These are phyloP conservation scores for Mastacembelus armatus DNA, from an alignment of 2,797 vertebrate genomes.

Conservation along the genomic window DNA sequence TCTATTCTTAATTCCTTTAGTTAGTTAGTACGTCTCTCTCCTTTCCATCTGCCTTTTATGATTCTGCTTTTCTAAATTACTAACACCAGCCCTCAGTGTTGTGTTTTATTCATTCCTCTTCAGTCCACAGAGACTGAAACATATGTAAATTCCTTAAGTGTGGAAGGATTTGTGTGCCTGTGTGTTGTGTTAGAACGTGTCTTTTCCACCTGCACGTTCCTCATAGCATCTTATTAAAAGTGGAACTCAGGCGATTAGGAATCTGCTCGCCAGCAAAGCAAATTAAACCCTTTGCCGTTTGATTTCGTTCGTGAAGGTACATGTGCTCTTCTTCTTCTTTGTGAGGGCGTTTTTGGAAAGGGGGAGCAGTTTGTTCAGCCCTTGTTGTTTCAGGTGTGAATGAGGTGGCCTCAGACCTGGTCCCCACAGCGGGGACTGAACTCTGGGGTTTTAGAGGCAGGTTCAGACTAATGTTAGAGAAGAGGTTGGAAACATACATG, in stretches of 20 bases:
- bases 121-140: not conserved
- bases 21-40: not conserved
- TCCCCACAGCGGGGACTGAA: too few species aligned
- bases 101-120: slow-evolving; percentile 24
- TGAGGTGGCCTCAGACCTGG: too few species aligned
- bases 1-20: not conserved
- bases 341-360: not conserved
- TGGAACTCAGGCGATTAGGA: slow-evolving; percentile 8
- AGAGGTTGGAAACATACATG: too few species aligned
- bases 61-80: not conserved
- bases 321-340: not conserved
- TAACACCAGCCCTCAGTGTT: not conserved
- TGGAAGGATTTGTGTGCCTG: slow-evolving; percentile 10
- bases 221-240: slow-evolving; percentile 20
- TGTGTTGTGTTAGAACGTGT: too few species aligned
- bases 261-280: not conserved
- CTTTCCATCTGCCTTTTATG: not conserved
- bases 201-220: not conserved
- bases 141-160: slow-evolving; percentile 32
- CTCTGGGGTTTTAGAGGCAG: not conserved
- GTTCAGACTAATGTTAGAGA: not conserved
- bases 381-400: not conserved
- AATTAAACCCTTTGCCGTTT: not conserved
- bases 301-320: not conserved
- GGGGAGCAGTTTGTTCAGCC: not conserved